Conservation (phyloP, 2,113 vertebrate species). For the Isichthys henryi region DNA sequence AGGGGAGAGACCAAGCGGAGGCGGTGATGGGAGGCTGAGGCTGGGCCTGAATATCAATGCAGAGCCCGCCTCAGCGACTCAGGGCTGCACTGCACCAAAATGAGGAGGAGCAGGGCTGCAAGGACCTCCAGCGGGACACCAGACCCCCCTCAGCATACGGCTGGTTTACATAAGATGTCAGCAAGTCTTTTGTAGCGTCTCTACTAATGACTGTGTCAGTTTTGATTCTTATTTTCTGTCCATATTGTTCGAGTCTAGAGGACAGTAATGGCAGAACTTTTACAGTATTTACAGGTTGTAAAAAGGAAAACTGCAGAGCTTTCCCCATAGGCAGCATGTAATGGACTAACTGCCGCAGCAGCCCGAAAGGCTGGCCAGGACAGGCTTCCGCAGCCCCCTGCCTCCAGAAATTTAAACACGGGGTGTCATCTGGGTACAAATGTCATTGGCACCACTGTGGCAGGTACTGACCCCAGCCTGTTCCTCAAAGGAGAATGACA, state of each 20-base stretch:
- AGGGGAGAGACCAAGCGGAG: conserved; percentile 31
- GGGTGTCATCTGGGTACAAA: background rate
- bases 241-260: background rate
- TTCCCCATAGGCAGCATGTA: background rate
- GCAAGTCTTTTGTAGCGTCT: background rate
- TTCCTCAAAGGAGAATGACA: background rate
- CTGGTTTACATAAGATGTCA: background rate
- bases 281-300: background rate
- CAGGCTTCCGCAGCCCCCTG: background rate
- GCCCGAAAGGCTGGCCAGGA: background rate
- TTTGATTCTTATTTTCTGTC: background rate
- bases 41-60: conserved; percentile 89
- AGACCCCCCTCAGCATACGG: background rate
- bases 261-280: background rate
- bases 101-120: conserved; percentile 41
- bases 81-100: conserved; percentile 95
- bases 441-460: background rate
- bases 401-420: background rate
- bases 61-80: conserved; percentile 66
- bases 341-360: background rate
- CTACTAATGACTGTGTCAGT: background rate
- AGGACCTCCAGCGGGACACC: conserved; percentile 13
- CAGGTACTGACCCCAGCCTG: background rate
- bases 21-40: conserved; percentile 70
- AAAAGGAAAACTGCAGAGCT: background rate